These are phyloP conservation scores for Montifringilla adamsi DNA, from an alignment of 2,113 vertebrate genomes.

Conservation along the genomic window DNA sequence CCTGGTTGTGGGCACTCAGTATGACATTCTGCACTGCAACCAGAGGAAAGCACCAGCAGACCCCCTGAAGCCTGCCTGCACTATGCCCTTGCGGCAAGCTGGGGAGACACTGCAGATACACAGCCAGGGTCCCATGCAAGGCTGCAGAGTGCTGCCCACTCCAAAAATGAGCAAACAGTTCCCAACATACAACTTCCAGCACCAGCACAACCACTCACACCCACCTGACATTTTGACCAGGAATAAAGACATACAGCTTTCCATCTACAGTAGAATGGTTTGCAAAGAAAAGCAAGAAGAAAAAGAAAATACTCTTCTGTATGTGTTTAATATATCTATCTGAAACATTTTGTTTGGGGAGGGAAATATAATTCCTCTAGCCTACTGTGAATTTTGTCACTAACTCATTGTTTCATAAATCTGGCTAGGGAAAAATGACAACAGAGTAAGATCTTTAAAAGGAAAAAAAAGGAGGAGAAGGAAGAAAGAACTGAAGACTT, in stretches of 20 bases:
- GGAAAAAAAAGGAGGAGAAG: background rate
- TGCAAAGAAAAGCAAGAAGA: background rate
- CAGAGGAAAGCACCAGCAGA: background rate
- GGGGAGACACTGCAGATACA: background rate
- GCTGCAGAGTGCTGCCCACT: background rate
- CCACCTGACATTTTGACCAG: background rate
- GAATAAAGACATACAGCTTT: background rate
- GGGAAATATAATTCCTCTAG: background rate
- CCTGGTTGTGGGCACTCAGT: background rate
- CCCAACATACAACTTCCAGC: background rate
- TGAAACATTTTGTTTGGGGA: background rate
- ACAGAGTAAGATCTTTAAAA: fast-evolving
- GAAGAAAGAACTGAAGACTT: background rate
- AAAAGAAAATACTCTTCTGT: fast-evolving
- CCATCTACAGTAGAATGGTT: background rate
- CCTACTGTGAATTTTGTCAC: background rate
- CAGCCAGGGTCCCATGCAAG: background rate
- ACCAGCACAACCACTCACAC: background rate
- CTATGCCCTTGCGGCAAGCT: background rate
- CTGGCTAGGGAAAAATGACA: background rate
- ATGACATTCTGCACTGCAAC: background rate
- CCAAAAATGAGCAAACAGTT: background rate
- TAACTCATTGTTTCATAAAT: background rate
- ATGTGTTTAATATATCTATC: background rate
- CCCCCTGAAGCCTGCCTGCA: fast-evolving